Conservation (phyloP, 2,113 vertebrate genomes). For the Bolborhynchus lineola region DNA sequence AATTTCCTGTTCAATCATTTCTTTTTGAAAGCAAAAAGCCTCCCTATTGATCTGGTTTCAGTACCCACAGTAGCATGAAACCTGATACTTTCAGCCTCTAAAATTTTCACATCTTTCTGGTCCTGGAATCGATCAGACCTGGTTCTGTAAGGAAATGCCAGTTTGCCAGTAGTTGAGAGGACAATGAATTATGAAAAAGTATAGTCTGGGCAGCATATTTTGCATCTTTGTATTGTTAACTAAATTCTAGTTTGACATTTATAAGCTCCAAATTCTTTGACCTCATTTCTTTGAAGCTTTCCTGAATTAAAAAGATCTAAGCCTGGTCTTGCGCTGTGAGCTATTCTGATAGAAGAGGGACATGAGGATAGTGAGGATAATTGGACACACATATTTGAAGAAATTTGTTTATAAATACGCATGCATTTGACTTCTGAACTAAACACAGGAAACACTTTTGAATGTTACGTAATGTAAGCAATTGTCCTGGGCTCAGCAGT, state of each 20-base stretch:
- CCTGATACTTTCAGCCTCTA: background rate
- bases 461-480: background rate
- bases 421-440: background rate
- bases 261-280: background rate
- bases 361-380: background rate
- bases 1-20: background rate
- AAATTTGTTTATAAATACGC: accelerated
- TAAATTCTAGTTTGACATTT: background rate
- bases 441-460: background rate
- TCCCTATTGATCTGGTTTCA: background rate
- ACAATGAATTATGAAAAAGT: background rate
- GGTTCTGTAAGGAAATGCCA: background rate
- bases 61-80: background rate
- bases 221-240: background rate
- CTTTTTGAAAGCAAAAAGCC: background rate
- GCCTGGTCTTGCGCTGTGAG: background rate
- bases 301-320: background rate
- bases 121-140: background rate
- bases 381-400: background rate
- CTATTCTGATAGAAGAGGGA: background rate
- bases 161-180: background rate
- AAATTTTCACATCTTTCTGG: background rate
- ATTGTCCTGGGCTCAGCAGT: background rate
- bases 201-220: background rate
- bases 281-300: background rate